Evolutionary conservation across 2,113 vertebrate species (phyloP).

Genomic region (Tachysurus vachellii): DNA sequence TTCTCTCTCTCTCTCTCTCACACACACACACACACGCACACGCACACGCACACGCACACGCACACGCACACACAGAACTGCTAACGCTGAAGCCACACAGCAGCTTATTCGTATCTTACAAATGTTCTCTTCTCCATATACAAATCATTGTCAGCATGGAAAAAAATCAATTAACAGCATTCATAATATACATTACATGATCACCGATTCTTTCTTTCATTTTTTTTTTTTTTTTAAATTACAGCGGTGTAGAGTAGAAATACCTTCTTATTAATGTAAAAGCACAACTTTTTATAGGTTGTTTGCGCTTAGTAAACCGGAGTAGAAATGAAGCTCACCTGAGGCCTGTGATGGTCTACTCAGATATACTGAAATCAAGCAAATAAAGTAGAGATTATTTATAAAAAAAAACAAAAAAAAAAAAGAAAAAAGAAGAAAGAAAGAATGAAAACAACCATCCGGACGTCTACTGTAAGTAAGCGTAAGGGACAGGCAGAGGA

Average conservation of each 20-base stretch:
- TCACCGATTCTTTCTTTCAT: constrained; percentile 45
- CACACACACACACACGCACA: constrained; percentile 52
- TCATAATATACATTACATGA: constrained; percentile 72
- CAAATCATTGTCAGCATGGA: constrained; percentile 68
- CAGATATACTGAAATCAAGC: constrained; percentile 62
- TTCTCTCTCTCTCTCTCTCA: constrained; percentile 37
- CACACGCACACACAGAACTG: constrained; percentile 17
- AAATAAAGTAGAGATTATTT: constrained; percentile 55
- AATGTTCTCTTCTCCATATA: constrained; percentile 68
- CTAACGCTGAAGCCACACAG: constrained; percentile 66
- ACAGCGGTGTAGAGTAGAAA: constrained; percentile 61
- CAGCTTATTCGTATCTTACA: constrained; percentile 73
- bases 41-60: constrained; percentile 29
- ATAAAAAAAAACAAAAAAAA: constrained; percentile 46
- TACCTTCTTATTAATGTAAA: constrained; percentile 61
- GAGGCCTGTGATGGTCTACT: constrained; percentile 57
- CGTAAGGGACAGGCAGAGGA: constrained; percentile 54
- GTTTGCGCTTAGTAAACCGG: constrained; percentile 50
- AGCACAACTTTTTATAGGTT: constrained; percentile 47
- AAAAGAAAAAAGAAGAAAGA: not conserved
- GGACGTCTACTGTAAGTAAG: constrained; percentile 59
- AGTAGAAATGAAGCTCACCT: constrained; percentile 58
- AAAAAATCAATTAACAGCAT: constrained; percentile 62
- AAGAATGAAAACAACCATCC: constrained; percentile 60
- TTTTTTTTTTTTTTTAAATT: constrained; percentile 52